Evolutionary conservation across 2,797 vertebrate species (phyloP).

Genomic region (Garrulus glandarius): DNA sequence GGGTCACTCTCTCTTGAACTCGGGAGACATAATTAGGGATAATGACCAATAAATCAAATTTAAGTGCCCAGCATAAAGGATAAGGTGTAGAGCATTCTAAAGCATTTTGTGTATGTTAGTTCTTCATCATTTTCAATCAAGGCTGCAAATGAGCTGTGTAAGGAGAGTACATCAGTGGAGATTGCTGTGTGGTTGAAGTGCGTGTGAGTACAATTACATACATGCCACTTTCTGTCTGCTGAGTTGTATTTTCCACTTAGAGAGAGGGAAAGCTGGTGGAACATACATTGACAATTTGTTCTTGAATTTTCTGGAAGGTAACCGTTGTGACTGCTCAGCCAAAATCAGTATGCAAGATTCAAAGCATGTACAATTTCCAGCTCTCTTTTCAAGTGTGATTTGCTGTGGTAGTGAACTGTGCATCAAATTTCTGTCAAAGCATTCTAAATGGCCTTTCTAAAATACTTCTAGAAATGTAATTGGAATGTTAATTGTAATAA

Average conservation of each 20-base stretch:
- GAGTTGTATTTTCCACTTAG: not conserved
- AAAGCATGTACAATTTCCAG: not conserved
- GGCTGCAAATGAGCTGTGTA: slow-evolving; percentile 5
- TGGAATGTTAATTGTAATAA: slow-evolving; percentile 34
- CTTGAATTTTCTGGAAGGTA: slow-evolving; percentile 10
- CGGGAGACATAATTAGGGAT: not conserved
- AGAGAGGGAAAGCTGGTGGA: not conserved
- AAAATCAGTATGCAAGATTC: not conserved
- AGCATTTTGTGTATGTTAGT: not conserved
- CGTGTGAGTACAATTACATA: not conserved
- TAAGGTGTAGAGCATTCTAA: not conserved
- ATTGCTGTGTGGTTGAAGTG: not conserved
- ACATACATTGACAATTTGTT: not conserved
- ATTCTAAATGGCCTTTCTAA: slow-evolving; percentile 16
- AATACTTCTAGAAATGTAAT: slow-evolving; percentile 25
- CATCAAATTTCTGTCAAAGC: slow-evolving; percentile 6
- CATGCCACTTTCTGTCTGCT: not conserved
- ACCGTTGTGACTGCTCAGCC: not conserved
- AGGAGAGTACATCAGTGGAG: not conserved
- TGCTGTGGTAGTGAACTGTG: not conserved
- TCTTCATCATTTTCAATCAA: slow-evolving; percentile 8
- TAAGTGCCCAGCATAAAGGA: not conserved
- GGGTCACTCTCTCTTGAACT: not conserved
- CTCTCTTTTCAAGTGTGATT: not conserved
- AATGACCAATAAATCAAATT: not conserved